A percentile compares a stretch with the other conserved stretches of the same genome.
Conservation (phyloP, 2,113 vertebrate species). For the Mastomys coucha region DNA sequence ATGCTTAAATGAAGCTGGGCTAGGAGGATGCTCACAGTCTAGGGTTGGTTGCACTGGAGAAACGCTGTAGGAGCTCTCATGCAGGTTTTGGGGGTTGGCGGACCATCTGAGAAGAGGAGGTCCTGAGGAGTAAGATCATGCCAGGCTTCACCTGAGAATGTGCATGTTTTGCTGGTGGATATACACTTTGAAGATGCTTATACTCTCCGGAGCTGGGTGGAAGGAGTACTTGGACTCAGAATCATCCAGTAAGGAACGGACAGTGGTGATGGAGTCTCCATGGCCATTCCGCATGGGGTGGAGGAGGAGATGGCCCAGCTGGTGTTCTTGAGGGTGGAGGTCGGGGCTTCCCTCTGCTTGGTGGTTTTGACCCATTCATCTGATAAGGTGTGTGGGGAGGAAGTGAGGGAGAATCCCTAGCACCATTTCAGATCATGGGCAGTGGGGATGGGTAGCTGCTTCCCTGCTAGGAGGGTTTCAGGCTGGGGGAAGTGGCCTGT, state of each 20-base stretch:
- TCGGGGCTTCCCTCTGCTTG: conserved; percentile 90
- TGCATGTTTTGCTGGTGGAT: conserved; percentile 81
- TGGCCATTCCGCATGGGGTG: conserved; percentile 96
- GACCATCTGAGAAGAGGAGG: conserved; percentile 79
- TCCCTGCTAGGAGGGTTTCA: conserved; percentile 90
- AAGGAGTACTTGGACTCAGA: too few relatives aligned
- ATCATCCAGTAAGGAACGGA: conserved; percentile 89
- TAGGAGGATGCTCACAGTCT: conserved; percentile 62
- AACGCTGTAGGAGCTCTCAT: conserved; percentile 84
- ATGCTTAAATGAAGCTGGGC: conserved; percentile 81
- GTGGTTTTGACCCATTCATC: conserved; percentile 89
- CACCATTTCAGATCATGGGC: conserved; percentile 89
- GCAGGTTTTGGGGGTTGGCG: conserved; percentile 81
- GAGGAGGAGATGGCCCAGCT: conserved; percentile 92
- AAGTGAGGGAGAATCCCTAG: conserved; percentile 92
- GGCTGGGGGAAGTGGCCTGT: conserved; percentile 89
- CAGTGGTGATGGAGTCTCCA: conserved; percentile 88
- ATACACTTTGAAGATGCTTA: too few relatives aligned
- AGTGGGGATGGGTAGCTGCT: conserved; percentile 88
- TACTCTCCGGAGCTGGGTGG: too few relatives aligned
- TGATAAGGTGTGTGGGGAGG: conserved; percentile 92
- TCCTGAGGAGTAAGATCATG: conserved; percentile 80
- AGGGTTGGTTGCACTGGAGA: conserved; percentile 66
- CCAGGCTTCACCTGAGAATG: conserved; percentile 92
- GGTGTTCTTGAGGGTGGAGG: conserved; percentile 91